Percentiles rank a stretch among this genome's conserved stretches.
Evolutionary conservation across 2,113 vertebrate genomes (phyloP).

Genomic region (Boulengerochromis microlepis): DNA sequence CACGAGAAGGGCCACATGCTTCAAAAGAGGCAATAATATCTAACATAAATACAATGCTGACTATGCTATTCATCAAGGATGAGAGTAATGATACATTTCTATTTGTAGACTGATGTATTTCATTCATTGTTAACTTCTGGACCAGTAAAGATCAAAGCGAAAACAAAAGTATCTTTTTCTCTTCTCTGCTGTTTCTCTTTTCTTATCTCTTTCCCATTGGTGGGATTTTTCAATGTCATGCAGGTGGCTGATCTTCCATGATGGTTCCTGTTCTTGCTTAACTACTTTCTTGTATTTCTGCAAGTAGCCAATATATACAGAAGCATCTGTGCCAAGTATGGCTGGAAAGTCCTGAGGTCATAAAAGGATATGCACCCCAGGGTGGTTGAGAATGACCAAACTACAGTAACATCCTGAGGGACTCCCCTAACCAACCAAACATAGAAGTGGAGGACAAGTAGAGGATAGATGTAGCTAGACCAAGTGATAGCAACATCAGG

Average conservation of each 20-base stretch:
- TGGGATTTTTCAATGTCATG: not conserved
- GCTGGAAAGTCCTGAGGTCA: not conserved
- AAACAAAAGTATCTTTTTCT: not conserved
- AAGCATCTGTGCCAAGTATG: rapidly evolving
- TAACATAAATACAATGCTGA: not conserved
- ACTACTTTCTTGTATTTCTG: not conserved
- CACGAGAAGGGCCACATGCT: not conserved
- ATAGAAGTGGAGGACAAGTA: not conserved
- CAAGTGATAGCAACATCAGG: not conserved
- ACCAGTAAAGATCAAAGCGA: not conserved
- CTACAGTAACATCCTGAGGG: not conserved
- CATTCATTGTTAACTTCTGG: not conserved
- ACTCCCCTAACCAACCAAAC: no score
- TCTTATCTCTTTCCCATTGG: not conserved
- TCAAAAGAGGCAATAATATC: not conserved
- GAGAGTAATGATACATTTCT: not conserved
- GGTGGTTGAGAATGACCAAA: not conserved
- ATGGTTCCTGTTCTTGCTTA: not conserved
- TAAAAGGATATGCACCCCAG: not conserved
- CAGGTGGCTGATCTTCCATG: not conserved
- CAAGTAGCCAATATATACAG: not conserved
- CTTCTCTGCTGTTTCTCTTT: not conserved
- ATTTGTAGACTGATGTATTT: not conserved
- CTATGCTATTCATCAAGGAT: not conserved
- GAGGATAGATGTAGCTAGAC: not conserved